Conservation (phyloP, 2,113 vertebrate genomes). For the Urocynchramus pylzowi region DNA sequence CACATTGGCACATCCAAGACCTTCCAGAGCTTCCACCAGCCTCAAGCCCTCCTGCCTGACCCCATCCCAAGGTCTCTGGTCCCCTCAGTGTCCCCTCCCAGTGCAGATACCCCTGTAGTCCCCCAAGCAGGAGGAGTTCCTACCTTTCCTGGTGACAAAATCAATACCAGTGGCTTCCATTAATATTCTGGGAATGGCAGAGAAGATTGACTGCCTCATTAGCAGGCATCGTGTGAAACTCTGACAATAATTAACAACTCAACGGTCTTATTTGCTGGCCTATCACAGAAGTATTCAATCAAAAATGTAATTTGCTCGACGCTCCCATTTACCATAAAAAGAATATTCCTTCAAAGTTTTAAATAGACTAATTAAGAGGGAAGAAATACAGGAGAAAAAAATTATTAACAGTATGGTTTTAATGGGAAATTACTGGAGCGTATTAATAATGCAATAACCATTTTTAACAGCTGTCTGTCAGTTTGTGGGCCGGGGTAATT, state of each 20-base stretch:
- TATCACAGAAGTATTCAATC: conserved; percentile 83
- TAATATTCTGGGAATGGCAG: conserved; percentile 73
- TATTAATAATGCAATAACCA: conserved; percentile 83
- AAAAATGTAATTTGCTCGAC: conserved; percentile 82
- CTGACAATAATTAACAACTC: conserved; percentile 85
- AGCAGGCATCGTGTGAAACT: conserved; percentile 74
- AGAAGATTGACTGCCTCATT: conserved; percentile 82
- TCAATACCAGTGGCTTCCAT: conserved; percentile 55
- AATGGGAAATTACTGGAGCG: conserved; percentile 79
- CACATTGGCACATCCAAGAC: not conserved
- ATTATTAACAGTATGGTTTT: conserved; percentile 82
- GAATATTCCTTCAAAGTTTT: conserved; percentile 81
- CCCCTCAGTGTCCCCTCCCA: not conserved
- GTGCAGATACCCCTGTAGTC: not conserved
- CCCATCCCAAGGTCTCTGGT: not conserved
- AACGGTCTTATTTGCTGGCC: conserved; percentile 80
- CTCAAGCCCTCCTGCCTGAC: not conserved
- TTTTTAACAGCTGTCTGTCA: conserved; percentile 82
- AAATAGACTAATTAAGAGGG: conserved; percentile 84
- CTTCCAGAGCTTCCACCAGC: not conserved
- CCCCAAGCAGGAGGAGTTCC: not conserved
- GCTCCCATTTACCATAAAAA: conserved; percentile 77
- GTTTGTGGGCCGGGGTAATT: conserved; percentile 74
- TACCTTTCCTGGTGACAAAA: conserved; percentile 2
- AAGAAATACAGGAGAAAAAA: conserved; percentile 72